These are phyloP conservation scores for Itoplectis maculator DNA, from an alignment of 2,888 invertebrate genomes.

Conservation along the genomic window DNA sequence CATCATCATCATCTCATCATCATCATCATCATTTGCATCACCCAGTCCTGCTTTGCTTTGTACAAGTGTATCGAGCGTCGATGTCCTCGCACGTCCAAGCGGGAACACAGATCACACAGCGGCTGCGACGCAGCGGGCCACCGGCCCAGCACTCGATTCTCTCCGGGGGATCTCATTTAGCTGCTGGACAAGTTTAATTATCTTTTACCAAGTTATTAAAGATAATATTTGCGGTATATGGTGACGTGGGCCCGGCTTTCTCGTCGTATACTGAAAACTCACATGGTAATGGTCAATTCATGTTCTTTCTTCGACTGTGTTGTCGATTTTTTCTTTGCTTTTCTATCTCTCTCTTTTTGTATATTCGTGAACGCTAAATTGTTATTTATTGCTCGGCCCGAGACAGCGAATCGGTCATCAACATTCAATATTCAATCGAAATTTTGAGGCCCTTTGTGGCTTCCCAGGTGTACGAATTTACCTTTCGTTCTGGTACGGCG, in stretches of 20 bases:
- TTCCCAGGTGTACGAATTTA: not conserved
- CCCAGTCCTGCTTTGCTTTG: slow-evolving; percentile 78
- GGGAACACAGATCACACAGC: slow-evolving; percentile 10
- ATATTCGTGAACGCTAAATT: slow-evolving; percentile 71
- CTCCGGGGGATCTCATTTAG: slow-evolving; percentile 75
- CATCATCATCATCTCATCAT: slow-evolving; percentile 55
- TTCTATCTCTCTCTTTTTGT: not conserved
- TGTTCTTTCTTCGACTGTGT: slow-evolving; percentile 66
- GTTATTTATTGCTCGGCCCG: slow-evolving; percentile 77
- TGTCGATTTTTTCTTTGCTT: not conserved
- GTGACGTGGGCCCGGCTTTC: slow-evolving; percentile 82
- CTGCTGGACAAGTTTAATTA: slow-evolving; percentile 84
- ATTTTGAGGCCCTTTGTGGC: slow-evolving; percentile 22
- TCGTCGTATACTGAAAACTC: slow-evolving; percentile 84
- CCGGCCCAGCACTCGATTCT: slow-evolving; percentile 58
- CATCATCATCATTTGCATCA: slow-evolving; percentile 77
- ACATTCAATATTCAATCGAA: slow-evolving; percentile 36
- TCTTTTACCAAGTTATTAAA: slow-evolving; percentile 81
- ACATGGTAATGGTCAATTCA: slow-evolving; percentile 82
- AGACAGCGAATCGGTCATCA: slow-evolving; percentile 56
- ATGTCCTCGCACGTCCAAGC: slow-evolving; percentile 72
- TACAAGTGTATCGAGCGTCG: slow-evolving; percentile 77
- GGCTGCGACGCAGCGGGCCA: slow-evolving; percentile 36
- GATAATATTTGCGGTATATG: slow-evolving; percentile 66
- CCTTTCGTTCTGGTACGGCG: not conserved